Base-by-base conservation (phyloP, 2,888 invertebrate species). In the Cosmorhoe ocellata region DNA sequence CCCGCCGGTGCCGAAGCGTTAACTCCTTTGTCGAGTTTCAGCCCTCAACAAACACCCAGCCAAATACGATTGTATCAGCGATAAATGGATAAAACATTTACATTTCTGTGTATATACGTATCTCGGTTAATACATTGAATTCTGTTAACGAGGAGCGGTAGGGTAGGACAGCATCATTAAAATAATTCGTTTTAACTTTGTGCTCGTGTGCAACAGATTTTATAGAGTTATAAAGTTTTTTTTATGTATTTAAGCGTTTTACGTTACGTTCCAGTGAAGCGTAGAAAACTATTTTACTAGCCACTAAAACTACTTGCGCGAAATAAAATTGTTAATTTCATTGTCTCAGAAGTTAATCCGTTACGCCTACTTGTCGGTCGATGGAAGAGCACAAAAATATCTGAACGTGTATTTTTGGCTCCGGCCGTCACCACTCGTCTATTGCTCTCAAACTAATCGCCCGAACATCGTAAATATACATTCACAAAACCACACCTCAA, bases 311-410 rank as follows among this genome's bases (percentile, higher is more conserved):
- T 57, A 51, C 46, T 42, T 53, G 63, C 62, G 56, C 56, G 63
- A 9, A 24, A 51, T 47, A 61, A 65, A 67, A 64, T 61, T 65
- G 65, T 56, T 56, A 56, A 66, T 59, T 57, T 59, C 57, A 67
- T 67, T 65, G 62, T 66, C 57, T 61, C 60, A 52, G 58, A 58
- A 61, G 68, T 71, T 69, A 67, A 61, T 58, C 52, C 56, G 67
- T 65, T 61, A 73, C 70, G 67, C 68, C 76, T 81, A 83, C 79
- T 81, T 84, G 82, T 72, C 82, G 79, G 82, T 72, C 82, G 79
- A 82, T 81, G 66, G 73, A 79, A 62, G 49, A 56, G 66, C 70
- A 74, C 74, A 63, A 71, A 84, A 84, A 83, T 82, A 82, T 58
- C 72, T 51, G 68, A 66, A 60, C 66, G 73, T 57, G 67, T 82